These are phyloP conservation scores for Danaus plexippus DNA, from an alignment of 1,140 invertebrate genomes.

Conservation along the genomic window DNA sequence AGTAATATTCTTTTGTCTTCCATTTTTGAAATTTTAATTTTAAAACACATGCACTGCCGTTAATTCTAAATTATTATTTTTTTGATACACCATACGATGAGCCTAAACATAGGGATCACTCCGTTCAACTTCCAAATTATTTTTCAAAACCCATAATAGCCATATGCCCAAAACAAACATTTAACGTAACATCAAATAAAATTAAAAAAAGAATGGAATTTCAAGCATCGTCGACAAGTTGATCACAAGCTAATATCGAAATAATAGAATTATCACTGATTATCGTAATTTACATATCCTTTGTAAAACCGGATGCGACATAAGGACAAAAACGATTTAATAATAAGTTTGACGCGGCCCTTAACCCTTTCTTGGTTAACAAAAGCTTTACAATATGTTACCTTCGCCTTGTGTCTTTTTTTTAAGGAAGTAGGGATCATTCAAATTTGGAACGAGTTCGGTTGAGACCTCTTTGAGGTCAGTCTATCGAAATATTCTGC, in stretches of 20 bases:
- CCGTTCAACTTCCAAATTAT: conserved; percentile 1
- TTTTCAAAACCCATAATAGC: conserved; percentile 13
- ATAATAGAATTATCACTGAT: conserved; percentile 70
- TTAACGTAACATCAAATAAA: conserved; percentile 22
- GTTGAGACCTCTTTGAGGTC: conserved; percentile 45
- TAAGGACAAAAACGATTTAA: conserved; percentile 71
- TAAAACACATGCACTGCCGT: conserved; percentile 34
- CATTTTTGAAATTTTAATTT: conserved; percentile 57
- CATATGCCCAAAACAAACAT: conserved; percentile 62
- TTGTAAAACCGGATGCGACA: conserved; percentile 63
- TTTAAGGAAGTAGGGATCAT: conserved; percentile 60
- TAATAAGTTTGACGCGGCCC: conserved; percentile 62
- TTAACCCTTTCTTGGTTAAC: conserved; percentile 65
- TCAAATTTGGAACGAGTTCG: conserved; percentile 64
- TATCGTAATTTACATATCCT: conserved; percentile 68
- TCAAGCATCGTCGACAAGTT: conserved; percentile 47
- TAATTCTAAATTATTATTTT: conserved; percentile 11
- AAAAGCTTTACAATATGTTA: conserved; percentile 68
- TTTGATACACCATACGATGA: not conserved
- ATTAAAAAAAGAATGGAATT: conserved; percentile 31
- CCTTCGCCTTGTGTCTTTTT: conserved; percentile 50
- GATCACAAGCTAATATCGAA: conserved; percentile 57
- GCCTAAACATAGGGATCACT: not conserved
- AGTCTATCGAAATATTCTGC: conserved; percentile 47
- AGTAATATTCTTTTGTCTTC: conserved; percentile 65